Evolutionary conservation across 1,140 invertebrate genomes (phyloP).

Genomic region (Fopius arisanus): DNA sequence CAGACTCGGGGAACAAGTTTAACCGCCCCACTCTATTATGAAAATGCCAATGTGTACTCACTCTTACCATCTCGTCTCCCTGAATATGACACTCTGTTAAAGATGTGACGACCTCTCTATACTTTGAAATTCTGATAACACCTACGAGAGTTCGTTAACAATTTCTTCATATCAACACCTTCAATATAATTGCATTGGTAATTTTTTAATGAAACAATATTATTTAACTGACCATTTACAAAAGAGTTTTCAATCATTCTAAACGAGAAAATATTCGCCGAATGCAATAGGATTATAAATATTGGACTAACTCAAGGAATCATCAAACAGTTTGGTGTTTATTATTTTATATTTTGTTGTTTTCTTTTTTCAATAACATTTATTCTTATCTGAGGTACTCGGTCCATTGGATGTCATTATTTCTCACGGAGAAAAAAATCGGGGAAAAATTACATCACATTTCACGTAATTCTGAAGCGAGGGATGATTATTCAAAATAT

Average conservation of each 20-base stretch:
- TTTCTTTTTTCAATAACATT: not conserved
- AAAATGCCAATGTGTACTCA: not conserved
- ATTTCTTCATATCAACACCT: not conserved
- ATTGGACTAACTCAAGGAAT: not conserved
- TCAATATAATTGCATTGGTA: not conserved
- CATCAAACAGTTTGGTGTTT: not conserved
- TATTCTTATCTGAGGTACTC: constrained; percentile 9
- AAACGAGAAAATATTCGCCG: not conserved
- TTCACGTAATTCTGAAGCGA: too few species aligned
- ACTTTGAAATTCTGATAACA: constrained; percentile 7
- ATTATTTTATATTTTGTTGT: not conserved
- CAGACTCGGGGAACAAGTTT: not conserved
- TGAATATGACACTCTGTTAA: not conserved
- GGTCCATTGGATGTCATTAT: not conserved
- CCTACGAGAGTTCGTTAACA: not conserved
- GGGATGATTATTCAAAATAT: too few species aligned
- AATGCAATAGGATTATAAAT: not conserved
- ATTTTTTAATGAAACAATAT: not conserved
- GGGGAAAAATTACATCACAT: too few species aligned
- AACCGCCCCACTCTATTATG: not conserved
- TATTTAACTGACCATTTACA: not conserved
- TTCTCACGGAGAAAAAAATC: too few species aligned
- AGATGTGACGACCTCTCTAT: not conserved
- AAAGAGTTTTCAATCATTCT: not conserved
- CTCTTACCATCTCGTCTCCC: not conserved